Evolutionary conservation across 2,113 vertebrate species (phyloP).

Genomic region (Corythoichthys intestinalis): DNA sequence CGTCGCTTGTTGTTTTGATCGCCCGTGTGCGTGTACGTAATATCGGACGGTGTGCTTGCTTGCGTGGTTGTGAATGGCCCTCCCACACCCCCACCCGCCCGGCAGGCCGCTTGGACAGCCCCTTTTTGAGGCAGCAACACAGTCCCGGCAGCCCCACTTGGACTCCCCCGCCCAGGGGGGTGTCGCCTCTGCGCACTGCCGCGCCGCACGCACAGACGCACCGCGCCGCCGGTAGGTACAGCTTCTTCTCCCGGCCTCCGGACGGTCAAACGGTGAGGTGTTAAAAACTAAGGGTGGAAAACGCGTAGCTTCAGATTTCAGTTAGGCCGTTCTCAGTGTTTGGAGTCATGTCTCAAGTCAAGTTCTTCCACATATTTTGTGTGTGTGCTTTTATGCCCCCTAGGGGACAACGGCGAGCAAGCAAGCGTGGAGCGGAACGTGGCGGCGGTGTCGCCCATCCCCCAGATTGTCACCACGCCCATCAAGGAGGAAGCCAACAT

Average conservation of each 20-base stretch:
- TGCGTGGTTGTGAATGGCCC: no score
- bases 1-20: conserved; percentile 22
- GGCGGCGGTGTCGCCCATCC: conserved; percentile 58
- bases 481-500: conserved; percentile 64
- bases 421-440: conserved; percentile 50
- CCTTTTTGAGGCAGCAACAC: conserved; percentile 97
- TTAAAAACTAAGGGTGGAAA: not conserved
- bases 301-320: not conserved
- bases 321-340: not conserved
- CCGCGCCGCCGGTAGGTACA: conserved; percentile 73
- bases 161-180: conserved; percentile 78
- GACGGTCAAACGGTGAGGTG: not conserved
- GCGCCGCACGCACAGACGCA: conserved; percentile 59
- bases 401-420: conserved; percentile 46
- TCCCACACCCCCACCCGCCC: conserved; percentile 31
- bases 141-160: conserved; percentile 78
- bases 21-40: conserved; percentile 27
- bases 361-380: not conserved
- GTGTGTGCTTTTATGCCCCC: not conserved
- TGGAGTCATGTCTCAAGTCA: not conserved
- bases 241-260: not conserved
- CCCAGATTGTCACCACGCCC: conserved; percentile 69
- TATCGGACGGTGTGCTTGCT: no score
- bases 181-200: conserved; percentile 69
- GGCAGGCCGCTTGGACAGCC: conserved; percentile 95